A percentile compares a stretch with the other conserved stretches of the same genome.
phyloP scores from a whole-genome alignment of 2,113 vertebrate species.

The Lagopus leucura region DNA sequence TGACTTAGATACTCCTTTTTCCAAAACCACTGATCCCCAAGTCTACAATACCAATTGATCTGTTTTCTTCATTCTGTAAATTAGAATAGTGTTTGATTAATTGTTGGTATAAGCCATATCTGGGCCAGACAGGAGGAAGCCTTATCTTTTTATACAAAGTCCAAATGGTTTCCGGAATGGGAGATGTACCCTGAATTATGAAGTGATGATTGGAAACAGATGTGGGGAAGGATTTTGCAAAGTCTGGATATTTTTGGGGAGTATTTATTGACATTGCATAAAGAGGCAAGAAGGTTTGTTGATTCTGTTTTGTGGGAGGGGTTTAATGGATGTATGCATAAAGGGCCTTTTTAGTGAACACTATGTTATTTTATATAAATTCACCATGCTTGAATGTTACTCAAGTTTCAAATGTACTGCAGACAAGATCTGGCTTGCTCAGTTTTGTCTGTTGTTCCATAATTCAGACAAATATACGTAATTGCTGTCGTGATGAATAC shows the following conservation, averaged over 20 bases:
- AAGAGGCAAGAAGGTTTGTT: not conserved
- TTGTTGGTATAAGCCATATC: not conserved
- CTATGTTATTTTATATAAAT: not conserved
- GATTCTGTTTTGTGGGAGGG: slow-evolving; percentile 13
- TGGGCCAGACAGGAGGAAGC: slow-evolving; percentile 3
- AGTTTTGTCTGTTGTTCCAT: not conserved
- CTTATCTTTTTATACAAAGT: slow-evolving; percentile 1
- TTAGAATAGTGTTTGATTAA: slow-evolving; percentile 35
- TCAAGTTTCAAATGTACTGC: not conserved
- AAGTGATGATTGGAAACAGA: slow-evolving; percentile 9
- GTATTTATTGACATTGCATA: not conserved
- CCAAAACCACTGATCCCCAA: not conserved
- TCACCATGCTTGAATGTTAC: not conserved
- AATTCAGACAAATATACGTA: not conserved
- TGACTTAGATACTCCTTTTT: slow-evolving; percentile 8
- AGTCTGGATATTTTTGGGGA: slow-evolving; percentile 1
- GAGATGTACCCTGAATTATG: slow-evolving; percentile 9
- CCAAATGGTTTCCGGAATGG: slow-evolving; percentile 2
- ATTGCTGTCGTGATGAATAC: not conserved
- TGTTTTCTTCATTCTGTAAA: slow-evolving; percentile 10
- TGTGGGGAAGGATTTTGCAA: slow-evolving; percentile 15
- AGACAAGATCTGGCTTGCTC: not conserved
- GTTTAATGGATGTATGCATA: not conserved
- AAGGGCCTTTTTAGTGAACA: not conserved
- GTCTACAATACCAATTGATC: not conserved